phyloP scores from a whole-genome alignment of 2,113 vertebrate genomes.

The Lamprologus speciosus region DNA sequence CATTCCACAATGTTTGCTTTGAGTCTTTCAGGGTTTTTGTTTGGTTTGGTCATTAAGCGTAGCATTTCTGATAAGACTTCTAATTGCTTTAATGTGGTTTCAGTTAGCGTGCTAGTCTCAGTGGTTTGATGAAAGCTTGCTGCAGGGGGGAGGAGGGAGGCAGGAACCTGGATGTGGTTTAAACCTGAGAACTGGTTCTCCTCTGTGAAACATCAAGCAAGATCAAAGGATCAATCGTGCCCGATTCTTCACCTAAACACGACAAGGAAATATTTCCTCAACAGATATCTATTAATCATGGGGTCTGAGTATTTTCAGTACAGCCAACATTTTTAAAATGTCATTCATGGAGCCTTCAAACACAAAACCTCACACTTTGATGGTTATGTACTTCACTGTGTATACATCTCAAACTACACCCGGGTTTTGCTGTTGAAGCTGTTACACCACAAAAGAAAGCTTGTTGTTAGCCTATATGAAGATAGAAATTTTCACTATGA shows the following conservation, averaged over 20 bases:
- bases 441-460: not conserved
- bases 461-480: not conserved
- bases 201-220: constrained; percentile 40
- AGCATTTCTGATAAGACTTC: constrained; percentile 58
- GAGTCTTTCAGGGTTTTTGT: constrained; percentile 54
- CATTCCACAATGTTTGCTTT: constrained; percentile 46
- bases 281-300: constrained; percentile 40
- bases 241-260: constrained; percentile 34
- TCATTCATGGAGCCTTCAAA: constrained; percentile 2
- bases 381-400: not conserved
- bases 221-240: constrained; percentile 49
- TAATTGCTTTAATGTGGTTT: constrained; percentile 60
- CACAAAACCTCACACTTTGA: not conserved
- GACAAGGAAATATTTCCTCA: constrained; percentile 51
- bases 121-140: constrained; percentile 4
- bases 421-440: not conserved
- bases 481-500: not conserved
- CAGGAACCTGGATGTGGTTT: constrained; percentile 53
- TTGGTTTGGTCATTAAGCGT: constrained; percentile 66
- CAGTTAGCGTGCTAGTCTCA: constrained; percentile 30
- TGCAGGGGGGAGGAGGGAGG: not conserved
- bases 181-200: constrained; percentile 29
- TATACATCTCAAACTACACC: not conserved
- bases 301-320: not conserved
- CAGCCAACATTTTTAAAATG: constrained; percentile 5